Conservation (phyloP, 2,888 invertebrate genomes). For the Luffia ferchaultella region DNA sequence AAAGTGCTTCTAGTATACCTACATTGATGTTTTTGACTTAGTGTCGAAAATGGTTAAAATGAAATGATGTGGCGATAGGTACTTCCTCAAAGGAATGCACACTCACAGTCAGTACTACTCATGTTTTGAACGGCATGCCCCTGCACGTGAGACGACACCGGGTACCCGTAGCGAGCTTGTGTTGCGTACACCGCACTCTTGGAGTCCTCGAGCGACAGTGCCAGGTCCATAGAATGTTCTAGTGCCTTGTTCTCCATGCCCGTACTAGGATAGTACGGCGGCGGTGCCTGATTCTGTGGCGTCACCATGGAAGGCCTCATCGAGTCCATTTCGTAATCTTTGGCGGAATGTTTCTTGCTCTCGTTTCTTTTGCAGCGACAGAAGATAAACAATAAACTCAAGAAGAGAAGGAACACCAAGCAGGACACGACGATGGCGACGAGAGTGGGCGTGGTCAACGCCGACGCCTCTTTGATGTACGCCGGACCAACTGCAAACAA, state of each 20-base stretch:
- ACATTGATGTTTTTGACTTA: too few species aligned
- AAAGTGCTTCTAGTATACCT: too few species aligned
- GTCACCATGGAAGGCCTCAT: constrained; percentile 85
- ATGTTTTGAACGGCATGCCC: constrained; percentile 71
- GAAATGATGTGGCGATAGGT: too few species aligned
- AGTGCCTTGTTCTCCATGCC: constrained; percentile 92
- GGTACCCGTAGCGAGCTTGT: constrained; percentile 87
- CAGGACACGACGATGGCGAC: constrained; percentile 82
- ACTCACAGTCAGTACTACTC: constrained; percentile 83
- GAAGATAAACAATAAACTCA: constrained; percentile 80
- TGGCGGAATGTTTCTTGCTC: constrained; percentile 82
- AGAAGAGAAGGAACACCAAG: constrained; percentile 80
- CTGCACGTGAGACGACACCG: constrained; percentile 75
- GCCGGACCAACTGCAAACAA: constrained; percentile 76
- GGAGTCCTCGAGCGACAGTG: constrained; percentile 83
- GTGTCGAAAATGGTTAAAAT: too few species aligned
- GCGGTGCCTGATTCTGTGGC: constrained; percentile 88
- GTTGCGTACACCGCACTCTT: constrained; percentile 85
- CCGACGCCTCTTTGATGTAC: constrained; percentile 80
- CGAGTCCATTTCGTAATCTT: constrained; percentile 92
- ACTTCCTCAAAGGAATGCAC: constrained; percentile 1
- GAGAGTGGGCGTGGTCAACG: constrained; percentile 78
- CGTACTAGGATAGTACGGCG: constrained; percentile 84
- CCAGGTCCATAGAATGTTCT: constrained; percentile 88
- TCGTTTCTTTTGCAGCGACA: constrained; percentile 86